Percentiles rank a stretch among this genome's conserved stretches.
Evolutionary conservation across 2,113 vertebrate species (phyloP).

Genomic region (Gnathonemus echidnorhynchus): DNA sequence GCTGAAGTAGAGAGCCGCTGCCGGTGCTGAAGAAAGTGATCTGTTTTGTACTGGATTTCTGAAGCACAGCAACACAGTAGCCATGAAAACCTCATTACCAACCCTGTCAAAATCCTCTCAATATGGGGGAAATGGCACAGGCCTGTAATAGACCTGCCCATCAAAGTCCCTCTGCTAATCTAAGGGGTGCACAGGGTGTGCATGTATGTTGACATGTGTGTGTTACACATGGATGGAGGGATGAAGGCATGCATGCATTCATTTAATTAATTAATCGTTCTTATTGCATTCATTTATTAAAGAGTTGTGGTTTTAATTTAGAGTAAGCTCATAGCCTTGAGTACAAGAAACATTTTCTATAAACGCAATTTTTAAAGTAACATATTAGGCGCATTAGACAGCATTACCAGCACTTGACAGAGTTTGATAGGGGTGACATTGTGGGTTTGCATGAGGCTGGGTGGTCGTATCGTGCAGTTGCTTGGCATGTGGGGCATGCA

Average conservation of each 20-base stretch:
- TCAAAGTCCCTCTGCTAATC: background rate
- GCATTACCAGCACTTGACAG: no score
- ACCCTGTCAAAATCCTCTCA: slow-evolving; percentile 8
- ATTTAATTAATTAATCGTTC: background rate
- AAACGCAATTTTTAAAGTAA: background rate
- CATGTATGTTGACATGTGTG: background rate
- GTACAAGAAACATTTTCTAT: background rate
- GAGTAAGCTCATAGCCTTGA: background rate
- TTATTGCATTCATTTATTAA: background rate
- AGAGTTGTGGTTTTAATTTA: background rate
- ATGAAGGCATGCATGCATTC: background rate
- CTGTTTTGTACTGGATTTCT: slow-evolving; percentile 3
- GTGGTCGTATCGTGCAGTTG: no score
- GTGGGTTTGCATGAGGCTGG: no score
- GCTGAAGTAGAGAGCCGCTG: background rate
- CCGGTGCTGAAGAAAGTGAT: background rate
- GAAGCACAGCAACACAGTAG: background rate
- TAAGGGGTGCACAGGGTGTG: background rate
- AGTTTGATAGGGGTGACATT: no score
- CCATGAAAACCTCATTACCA: slow-evolving; percentile 16
- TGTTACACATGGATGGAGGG: background rate
- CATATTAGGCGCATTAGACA: no score
- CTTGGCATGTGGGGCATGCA: no score
- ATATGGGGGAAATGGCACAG: background rate
- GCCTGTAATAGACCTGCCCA: slow-evolving; percentile 13